A percentile compares a stretch with the other conserved stretches of the same genome.
Conservation (phyloP, 2,797 vertebrate genomes). For the Syngnathus rostellatus region DNA sequence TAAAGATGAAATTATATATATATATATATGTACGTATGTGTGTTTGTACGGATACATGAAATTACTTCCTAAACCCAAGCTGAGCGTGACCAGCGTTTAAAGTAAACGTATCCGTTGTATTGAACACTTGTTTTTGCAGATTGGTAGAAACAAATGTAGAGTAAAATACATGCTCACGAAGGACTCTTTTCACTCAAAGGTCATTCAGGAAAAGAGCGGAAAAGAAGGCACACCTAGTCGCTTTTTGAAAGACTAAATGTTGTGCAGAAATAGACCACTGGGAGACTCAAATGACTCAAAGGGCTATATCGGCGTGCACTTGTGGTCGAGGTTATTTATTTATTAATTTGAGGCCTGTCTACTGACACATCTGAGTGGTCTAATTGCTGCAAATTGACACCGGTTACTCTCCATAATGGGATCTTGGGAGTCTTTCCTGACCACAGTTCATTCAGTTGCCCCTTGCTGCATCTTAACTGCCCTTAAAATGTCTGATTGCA, state of each 20-base stretch:
- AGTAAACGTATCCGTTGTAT: neutral
- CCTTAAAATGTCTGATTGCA: conserved; percentile 65
- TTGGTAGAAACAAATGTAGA: conserved; percentile 24
- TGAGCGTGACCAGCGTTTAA: neutral
- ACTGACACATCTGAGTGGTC: conserved; percentile 78
- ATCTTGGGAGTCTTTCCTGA: conserved; percentile 73
- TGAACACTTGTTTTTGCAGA: conserved; percentile 13
- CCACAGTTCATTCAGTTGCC: conserved; percentile 72
- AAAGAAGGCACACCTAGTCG: conserved; percentile 57
- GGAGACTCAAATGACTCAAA: conserved; percentile 74
- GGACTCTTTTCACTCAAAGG: conserved; percentile 56
- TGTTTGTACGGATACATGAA: neutral
- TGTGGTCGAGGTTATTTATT: conserved; percentile 75
- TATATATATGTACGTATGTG: neutral
- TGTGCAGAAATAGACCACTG: conserved; percentile 66
- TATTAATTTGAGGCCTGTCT: conserved; percentile 78
- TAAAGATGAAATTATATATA: too few species aligned
- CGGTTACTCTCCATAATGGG: conserved; percentile 74
- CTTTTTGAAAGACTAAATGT: conserved; percentile 71
- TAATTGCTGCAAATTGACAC: conserved; percentile 78
- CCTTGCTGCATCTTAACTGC: conserved; percentile 76
- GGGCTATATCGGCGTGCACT: conserved; percentile 71
- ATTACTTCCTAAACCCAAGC: neutral
- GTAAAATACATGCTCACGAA: conserved; percentile 39
- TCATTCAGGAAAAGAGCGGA: conserved; percentile 48